Percentiles rank a stretch among this genome's conserved stretches.
Evolutionary conservation across 2,797 vertebrate genomes (phyloP).

Genomic region (Novumbra hubbsi): DNA sequence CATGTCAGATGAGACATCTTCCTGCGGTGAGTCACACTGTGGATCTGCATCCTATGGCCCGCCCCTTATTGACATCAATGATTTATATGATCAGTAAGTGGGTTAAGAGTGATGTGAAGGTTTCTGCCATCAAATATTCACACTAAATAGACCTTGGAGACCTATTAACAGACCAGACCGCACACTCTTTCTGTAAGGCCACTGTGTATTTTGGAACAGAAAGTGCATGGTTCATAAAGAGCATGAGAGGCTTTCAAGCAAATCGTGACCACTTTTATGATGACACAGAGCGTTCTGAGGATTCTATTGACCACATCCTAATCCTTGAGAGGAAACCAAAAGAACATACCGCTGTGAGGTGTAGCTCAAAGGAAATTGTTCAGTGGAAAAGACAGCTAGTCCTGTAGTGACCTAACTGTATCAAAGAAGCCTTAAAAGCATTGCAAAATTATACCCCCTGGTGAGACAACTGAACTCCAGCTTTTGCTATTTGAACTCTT

Average conservation of each 20-base stretch:
- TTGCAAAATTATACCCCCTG: conserved; percentile 9
- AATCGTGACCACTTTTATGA: conserved; percentile 11
- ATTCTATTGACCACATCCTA: conserved; percentile 23
- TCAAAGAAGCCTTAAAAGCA: conserved; percentile 19
- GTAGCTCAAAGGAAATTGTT: conserved; percentile 22
- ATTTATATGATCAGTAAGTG: not conserved
- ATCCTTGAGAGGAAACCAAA: conserved; percentile 18
- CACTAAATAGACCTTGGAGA: conserved; percentile 15
- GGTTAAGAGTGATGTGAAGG: not conserved
- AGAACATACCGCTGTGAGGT: conserved; percentile 18
- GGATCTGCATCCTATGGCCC: not conserved
- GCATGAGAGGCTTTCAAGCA: conserved; percentile 30
- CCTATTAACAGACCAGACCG: conserved; percentile 12
- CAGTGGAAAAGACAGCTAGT: conserved; percentile 23
- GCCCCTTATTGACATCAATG: not conserved
- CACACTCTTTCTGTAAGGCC: conserved; percentile 6
- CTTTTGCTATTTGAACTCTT: not conserved
- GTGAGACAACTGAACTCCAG: conserved; percentile 9
- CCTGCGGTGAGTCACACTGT: conserved; percentile 83
- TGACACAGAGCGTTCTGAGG: conserved; percentile 16
- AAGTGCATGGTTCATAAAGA: conserved; percentile 8
- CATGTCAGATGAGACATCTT: conserved; percentile 83
- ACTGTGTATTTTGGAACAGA: conserved; percentile 23
- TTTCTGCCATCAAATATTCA: conserved; percentile 21
- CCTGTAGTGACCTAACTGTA: conserved; percentile 18